These are phyloP conservation scores for Eulemur macaco DNA, from an alignment of 2,113 vertebrate genomes.

Conservation along the genomic window DNA sequence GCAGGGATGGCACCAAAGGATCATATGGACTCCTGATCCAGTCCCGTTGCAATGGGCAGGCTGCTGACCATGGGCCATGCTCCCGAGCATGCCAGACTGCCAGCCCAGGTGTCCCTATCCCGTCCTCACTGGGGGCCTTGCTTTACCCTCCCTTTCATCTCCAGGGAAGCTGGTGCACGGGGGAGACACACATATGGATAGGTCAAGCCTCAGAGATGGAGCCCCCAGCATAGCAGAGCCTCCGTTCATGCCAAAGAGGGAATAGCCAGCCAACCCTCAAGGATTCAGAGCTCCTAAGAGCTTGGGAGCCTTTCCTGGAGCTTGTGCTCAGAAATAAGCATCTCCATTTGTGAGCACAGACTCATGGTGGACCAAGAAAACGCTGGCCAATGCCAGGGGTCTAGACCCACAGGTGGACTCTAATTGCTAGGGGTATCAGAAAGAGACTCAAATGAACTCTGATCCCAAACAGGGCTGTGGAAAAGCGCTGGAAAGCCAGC, in stretches of 20 bases:
- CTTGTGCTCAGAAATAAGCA: background rate
- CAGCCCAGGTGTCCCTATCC: background rate
- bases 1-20: background rate
- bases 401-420: background rate
- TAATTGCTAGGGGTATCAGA: background rate
- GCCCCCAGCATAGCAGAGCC: background rate
- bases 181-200: background rate
- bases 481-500: background rate
- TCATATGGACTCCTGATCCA: background rate
- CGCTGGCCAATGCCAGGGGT: background rate
- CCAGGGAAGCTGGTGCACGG: background rate
- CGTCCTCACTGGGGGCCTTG: background rate
- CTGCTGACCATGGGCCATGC: background rate
- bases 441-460: background rate
- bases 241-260: background rate
- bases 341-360: background rate
- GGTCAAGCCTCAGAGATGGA: background rate
- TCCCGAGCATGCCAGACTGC: background rate
- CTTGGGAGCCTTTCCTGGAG: background rate
- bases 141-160: slow-evolving; percentile 1
- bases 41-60: background rate
- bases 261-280: background rate
- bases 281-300: background rate
- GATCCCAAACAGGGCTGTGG: background rate
- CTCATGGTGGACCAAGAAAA: background rate